Base-by-base conservation (phyloP, 2,888 invertebrate genomes). In the Crepidodera aurea region DNA sequence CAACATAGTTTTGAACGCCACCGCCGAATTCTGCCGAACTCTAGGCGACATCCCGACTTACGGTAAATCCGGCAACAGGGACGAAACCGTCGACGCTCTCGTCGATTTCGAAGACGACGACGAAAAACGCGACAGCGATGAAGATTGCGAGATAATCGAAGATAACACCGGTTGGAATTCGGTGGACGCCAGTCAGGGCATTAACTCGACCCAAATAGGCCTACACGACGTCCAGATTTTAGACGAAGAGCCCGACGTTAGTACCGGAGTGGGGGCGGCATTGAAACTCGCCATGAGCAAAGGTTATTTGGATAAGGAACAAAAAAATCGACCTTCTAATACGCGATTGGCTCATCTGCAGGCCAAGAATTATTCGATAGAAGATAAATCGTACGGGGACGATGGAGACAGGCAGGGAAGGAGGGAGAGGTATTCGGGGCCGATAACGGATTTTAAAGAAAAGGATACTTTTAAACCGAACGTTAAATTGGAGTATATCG, bases 21-120 rank as follows among this genome's bases (percentile, higher is more conserved):
- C 96, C 0, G 96, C 97, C 0, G 98, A 98, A 85, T 98, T 98
- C 84, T 98, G 98, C 78, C 88, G 97, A 73, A 95, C 96, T 44
- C 85, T 98, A 5, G 81, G 97, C 0, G 96, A 97, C 79, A 96
- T 96, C 74, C 96, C 97, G 59, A 96, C 96, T 0, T 96, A 96
- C 78, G 96, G 95, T 12, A 90, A 90, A 79, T 90, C 94, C 15
- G 95, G 95, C 27, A 95, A 96, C 83, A 84, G 95, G 27, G 94
- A 95, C 75, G 91, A 92, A 75, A 91, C 91, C 70, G 88, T 88
- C 56, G 76, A 78, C 37, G 61, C 74, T 27, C 54, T 76, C 12
- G 77, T 67, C 53, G 77, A 78, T 6, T 74, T 71, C 51, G 75
- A 76, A 29, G 25, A 66, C 6, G 53, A 70, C 46, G 70, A 72